Evolutionary conservation across 37 sponge, comb jelly and placozoan species (phyloP), one percentile per base, ranked within the genome.

Genomic region (Halichondria panicea): DNA sequence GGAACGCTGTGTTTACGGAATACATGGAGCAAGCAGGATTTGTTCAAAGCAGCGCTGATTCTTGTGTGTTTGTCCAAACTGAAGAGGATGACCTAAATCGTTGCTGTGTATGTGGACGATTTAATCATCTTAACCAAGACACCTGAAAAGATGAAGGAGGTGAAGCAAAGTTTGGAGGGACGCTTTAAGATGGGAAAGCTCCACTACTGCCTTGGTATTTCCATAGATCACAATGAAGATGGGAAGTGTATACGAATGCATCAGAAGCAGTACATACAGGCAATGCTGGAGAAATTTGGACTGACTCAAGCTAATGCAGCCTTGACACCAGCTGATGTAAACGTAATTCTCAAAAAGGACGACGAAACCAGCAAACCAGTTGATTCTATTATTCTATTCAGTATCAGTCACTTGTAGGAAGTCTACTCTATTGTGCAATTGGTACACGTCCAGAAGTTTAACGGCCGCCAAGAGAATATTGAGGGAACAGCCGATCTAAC

Each of bases 331-430:
- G 63, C 70, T 52, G 44, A 66, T 34, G 4, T 36, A 18, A 72
- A 22, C 34, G 74, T 64, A 12, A 72, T 31, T 55, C 33, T 74
- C 22, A 44, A 31, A 12, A 75, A 74, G 60, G 75, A 83, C 55
- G 83, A 83, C 67, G 75, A 69, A 28, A 28, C 38, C 36, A 83
- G 83, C 55, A 83, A 83, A 55, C 46, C 44, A 13, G 69, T 74
- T 41, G 68, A 83, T 43, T 44, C 56, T 66, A 50, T 38, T 8
- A 37, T 13, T n/a, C n/a, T n/a, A n/a, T n/a, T n/a, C n/a, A n/a
- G 21, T 83, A 83, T 33, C 83, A 83, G 59, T 74, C 83, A 35
- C 74, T 83, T 58, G 83, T 83, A 41, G 83, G 83, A 45, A 80
- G 80, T 57, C 32, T 80, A 25, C 70, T 80, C 19, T 69, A 80